phyloP scores from a whole-genome alignment of 1,140 invertebrate genomes.

The Drosophila miranda region DNA sequence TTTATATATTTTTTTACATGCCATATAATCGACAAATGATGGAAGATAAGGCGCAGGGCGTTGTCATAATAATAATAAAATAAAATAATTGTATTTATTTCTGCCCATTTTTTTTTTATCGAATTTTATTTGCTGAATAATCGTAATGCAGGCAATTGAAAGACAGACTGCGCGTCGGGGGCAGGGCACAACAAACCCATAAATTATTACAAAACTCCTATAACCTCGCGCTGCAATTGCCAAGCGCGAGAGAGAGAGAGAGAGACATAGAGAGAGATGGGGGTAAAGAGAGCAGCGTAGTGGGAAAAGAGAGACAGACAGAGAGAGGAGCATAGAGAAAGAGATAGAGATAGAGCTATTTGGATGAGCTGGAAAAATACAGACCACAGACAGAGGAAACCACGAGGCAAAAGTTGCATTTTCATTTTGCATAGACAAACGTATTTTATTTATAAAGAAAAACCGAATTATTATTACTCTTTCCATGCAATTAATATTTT shows the following conservation, averaged over 20 bases:
- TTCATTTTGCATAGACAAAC: conserved; percentile 20
- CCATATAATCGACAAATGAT: conserved; percentile 2
- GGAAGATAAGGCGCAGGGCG: background rate
- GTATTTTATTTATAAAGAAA: background rate
- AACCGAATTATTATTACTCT: too few species aligned
- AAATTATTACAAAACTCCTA: conserved; percentile 54
- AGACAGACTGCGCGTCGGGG: conserved; percentile 3
- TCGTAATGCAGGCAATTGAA: conserved; percentile 27
- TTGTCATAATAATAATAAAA: conserved; percentile 1
- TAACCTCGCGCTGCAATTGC: conserved; percentile 63
- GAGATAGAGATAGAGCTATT: conserved; percentile 14
- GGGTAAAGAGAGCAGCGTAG: conserved; percentile 13
- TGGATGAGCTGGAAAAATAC: background rate
- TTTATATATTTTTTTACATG: conserved; percentile 20
- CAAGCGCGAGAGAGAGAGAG: conserved; percentile 27
- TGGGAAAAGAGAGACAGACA: background rate
- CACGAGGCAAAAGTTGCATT: conserved; percentile 35
- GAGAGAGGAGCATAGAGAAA: background rate
- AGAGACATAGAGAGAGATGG: conserved; percentile 9
- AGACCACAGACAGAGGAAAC: background rate
- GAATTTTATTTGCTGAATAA: conserved; percentile 1
- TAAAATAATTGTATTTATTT: conserved; percentile 10
- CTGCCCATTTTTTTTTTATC: too few species aligned
- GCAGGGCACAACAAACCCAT: conserved; percentile 46
- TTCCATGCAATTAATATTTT: too few species aligned